phyloP scores from a whole-genome alignment of 2,888 invertebrate species.

The Cheilosia urbana region DNA sequence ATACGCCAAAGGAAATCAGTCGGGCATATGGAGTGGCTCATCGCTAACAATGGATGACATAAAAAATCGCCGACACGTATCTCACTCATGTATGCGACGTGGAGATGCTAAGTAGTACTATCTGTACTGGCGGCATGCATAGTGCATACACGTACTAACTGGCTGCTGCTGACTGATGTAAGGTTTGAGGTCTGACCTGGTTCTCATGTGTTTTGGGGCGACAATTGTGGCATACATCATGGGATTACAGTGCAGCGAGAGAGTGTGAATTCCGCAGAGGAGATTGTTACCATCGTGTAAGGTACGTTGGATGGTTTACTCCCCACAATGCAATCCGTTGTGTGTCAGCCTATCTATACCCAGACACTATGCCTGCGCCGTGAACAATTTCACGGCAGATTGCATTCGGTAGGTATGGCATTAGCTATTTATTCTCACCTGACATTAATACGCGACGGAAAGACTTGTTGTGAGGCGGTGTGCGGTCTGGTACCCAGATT shows the following conservation, averaged over 20 bases:
- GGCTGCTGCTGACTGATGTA: conserved; percentile 44
- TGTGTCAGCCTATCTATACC: conserved; percentile 15
- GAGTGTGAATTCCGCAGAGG: conserved; percentile 57
- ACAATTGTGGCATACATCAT: conserved; percentile 52
- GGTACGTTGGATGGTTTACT: not conserved
- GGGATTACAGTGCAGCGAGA: conserved; percentile 39
- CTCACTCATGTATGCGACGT: conserved; percentile 26
- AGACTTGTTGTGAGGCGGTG: conserved; percentile 11
- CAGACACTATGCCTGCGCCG: conserved; percentile 8
- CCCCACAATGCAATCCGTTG: conserved; percentile 64
- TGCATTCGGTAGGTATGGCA: conserved; percentile 44
- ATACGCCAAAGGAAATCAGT: conserved; percentile 33
- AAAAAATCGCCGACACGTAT: conserved; percentile 65
- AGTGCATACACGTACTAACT: conserved; percentile 5
- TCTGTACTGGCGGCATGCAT: conserved; percentile 13
- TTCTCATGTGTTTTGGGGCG: conserved; percentile 73
- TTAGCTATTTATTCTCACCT: conserved; percentile 69
- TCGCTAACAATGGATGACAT: conserved; percentile 67
- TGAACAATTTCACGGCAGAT: conserved; percentile 67
- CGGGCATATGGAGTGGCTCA: conserved; percentile 52
- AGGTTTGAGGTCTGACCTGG: conserved; percentile 68
- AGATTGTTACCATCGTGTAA: conserved; percentile 57
- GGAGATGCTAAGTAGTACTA: conserved; percentile 39
- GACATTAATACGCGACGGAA: conserved; percentile 53
- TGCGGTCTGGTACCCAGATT: conserved; percentile 12